Conservation (phyloP, 2,888 invertebrate species). For the Meiosimyza platycephala region DNA sequence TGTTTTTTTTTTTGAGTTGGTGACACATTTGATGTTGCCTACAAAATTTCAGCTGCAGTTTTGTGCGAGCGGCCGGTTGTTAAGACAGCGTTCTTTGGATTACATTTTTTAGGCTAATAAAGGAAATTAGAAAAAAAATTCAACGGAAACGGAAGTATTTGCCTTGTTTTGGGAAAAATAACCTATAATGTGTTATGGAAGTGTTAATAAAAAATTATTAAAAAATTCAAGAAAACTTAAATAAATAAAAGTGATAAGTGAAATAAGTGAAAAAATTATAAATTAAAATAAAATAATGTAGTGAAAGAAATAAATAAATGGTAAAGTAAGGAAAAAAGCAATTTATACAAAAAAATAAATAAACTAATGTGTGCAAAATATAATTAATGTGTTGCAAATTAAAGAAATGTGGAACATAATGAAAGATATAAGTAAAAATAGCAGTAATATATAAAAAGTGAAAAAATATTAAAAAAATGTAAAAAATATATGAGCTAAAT, state of each 20-base stretch:
- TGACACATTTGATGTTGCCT: constrained; percentile 27
- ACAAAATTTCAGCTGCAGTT: constrained; percentile 46
- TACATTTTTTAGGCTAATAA: neutral
- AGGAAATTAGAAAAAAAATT: neutral
- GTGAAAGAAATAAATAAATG: too few relatives aligned
- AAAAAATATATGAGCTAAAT: neutral
- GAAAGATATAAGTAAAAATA: neutral
- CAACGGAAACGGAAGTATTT: constrained; percentile 54
- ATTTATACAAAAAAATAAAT: too few relatives aligned
- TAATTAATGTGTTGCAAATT: neutral
- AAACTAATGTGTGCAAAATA: too few relatives aligned
- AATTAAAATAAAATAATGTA: neutral
- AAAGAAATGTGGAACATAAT: neutral
- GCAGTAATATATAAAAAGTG: neutral
- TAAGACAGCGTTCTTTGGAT: constrained; percentile 5
- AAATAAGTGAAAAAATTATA: neutral
- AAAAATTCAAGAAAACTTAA: too few relatives aligned
- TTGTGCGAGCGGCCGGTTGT: constrained; percentile 42
- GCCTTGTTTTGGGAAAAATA: too few relatives aligned
- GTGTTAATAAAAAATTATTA: too few relatives aligned
- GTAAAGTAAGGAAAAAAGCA: too few relatives aligned
- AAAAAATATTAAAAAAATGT: constrained; percentile 7
- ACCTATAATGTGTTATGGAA: too few relatives aligned
- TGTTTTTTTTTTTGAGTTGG: neutral
- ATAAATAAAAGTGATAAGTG: neutral